Conservation (phyloP, 2,888 invertebrate genomes). For the Cremastobaeus sp. region DNA sequence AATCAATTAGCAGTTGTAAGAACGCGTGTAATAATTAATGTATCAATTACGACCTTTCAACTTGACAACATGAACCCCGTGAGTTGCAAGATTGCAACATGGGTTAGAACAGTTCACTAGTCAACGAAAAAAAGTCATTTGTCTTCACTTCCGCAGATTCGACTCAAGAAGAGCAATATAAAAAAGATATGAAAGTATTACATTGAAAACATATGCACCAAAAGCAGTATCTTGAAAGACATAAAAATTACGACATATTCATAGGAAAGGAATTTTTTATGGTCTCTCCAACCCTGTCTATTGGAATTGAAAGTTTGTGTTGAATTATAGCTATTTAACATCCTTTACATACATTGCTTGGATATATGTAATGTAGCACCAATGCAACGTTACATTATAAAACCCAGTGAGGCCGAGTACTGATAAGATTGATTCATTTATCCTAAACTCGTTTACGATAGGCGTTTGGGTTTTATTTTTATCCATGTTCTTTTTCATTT, state of each 20-base stretch:
- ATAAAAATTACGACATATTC: conserved; percentile 45
- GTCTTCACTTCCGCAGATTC: conserved; percentile 10
- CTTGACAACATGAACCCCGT: conserved; percentile 16
- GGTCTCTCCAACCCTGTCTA: conserved; percentile 35
- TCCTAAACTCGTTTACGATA: conserved; percentile 53
- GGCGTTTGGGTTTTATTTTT: conserved; percentile 44
- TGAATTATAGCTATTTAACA: conserved; percentile 54
- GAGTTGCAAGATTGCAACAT: conserved; percentile 2
- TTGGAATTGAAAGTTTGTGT: conserved; percentile 55
- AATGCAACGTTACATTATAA: conserved; percentile 43
- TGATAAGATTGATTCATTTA: conserved; percentile 61
- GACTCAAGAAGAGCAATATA: conserved; percentile 15
- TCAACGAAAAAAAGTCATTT: conserved; percentile 16
- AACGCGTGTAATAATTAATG: conserved; percentile 27
- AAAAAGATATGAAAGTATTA: conserved; percentile 25
- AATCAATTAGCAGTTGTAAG: conserved; percentile 41
- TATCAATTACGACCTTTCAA: conserved; percentile 16
- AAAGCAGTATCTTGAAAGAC: conserved; percentile 10
- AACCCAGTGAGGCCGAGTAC: conserved; percentile 42
- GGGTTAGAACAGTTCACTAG: neutral
- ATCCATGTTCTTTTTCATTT: conserved; percentile 14
- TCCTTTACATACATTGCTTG: conserved; percentile 46
- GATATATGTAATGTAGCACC: conserved; percentile 41
- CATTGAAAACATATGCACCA: conserved; percentile 15
- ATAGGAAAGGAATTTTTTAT: conserved; percentile 43